Evolutionary conservation across 2,888 invertebrate species (phyloP).

Genomic region (Drosophila kuntzei): DNA sequence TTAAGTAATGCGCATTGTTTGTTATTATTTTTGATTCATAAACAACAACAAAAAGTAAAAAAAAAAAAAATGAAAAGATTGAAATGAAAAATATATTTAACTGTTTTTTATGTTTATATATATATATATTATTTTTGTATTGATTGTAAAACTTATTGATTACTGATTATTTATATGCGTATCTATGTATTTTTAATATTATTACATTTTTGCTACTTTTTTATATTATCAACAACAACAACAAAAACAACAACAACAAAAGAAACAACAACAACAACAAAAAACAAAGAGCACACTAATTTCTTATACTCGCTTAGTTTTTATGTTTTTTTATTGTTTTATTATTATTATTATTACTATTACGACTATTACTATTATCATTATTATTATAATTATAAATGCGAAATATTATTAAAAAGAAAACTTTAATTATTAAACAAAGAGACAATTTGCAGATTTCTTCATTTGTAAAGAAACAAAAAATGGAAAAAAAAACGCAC

Average conservation of each 20-base stretch:
- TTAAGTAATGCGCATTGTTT: constrained; percentile 72
- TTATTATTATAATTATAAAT: constrained; percentile 42
- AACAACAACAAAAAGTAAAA: constrained; percentile 31
- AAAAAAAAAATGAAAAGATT: constrained; percentile 15
- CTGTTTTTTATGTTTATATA: constrained; percentile 80
- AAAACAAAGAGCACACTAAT: constrained; percentile 59
- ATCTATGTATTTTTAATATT: constrained; percentile 47
- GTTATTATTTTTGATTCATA: constrained; percentile 69
- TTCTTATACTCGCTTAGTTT: constrained; percentile 79
- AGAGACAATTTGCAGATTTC: constrained; percentile 50
- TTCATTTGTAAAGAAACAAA: constrained; percentile 45
- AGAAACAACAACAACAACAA: constrained; percentile 45
- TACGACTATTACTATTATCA: constrained; percentile 15
- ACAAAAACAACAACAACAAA: constrained; percentile 26
- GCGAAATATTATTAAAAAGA: constrained; percentile 31
- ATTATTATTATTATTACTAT: constrained; percentile 48
- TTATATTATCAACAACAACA: constrained; percentile 48
- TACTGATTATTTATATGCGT: constrained; percentile 75
- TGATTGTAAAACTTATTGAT: constrained; percentile 74
- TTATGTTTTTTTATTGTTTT: constrained; percentile 73
- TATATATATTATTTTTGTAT: constrained; percentile 62
- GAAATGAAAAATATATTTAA: constrained; percentile 57
- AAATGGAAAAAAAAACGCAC: constrained; percentile 49
- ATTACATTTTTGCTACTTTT: constrained; percentile 72
- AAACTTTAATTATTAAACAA: constrained; percentile 33